Conservation (phyloP, 92 coral and sea anemone genomes). For the Porites divaricata region DNA sequence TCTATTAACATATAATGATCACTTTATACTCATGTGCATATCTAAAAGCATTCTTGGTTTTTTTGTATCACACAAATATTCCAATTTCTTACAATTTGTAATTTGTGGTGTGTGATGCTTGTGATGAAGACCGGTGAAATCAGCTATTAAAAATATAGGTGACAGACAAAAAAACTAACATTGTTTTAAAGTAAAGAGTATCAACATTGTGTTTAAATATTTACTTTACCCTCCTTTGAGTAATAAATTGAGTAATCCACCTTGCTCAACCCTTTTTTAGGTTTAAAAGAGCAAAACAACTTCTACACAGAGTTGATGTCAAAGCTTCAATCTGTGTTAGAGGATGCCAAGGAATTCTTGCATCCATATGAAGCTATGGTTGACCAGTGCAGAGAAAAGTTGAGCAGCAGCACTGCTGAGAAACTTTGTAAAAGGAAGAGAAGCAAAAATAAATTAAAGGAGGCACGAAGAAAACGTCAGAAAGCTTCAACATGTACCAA, state of each 20-base stretch:
- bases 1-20: slow-evolving; percentile 4
- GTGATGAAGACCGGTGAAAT: slow-evolving; percentile 2
- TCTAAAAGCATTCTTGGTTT: background rate
- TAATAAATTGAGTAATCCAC: slow-evolving; percentile 1
- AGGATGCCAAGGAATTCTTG: slow-evolving; percentile 20
- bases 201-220: slow-evolving; percentile 6
- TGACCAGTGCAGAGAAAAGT: slow-evolving; percentile 19
- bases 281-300: slow-evolving; percentile 4
- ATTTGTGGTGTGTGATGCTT: slow-evolving; percentile 10
- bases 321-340: slow-evolving; percentile 5
- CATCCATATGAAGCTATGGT: slow-evolving; percentile 23
- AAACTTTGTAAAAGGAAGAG: slow-evolving; percentile 6
- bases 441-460: slow-evolving; percentile 21
- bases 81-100: slow-evolving; percentile 5
- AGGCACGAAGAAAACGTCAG: slow-evolving; percentile 8
- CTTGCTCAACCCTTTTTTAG: slow-evolving; percentile 10
- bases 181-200: slow-evolving; percentile 5
- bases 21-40: background rate
- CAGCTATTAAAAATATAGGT: slow-evolving; percentile 1
- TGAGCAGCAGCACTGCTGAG: slow-evolving; percentile 12
- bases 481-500: slow-evolving; percentile 7
- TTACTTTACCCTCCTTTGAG: background rate
- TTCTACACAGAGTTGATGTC: slow-evolving; percentile 14
- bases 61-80: background rate
- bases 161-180: slow-evolving; percentile 7